A percentile compares a stretch with the other conserved stretches of the same genome.
phyloP scores from a whole-genome alignment of 2,797 vertebrate species.

The Artibeus jamaicensis region DNA sequence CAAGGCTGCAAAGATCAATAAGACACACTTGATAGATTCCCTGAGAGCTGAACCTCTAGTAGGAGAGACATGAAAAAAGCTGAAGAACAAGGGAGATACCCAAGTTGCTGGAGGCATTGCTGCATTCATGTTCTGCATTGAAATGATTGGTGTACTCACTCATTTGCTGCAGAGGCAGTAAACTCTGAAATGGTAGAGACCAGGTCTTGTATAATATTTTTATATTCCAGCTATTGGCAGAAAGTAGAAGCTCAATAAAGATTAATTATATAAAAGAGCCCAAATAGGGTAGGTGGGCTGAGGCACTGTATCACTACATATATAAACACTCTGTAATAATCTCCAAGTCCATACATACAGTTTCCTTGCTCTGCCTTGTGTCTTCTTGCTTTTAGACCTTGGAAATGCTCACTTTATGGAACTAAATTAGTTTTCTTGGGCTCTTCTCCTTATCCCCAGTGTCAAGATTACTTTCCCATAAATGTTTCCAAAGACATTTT shows the following conservation, averaged over 20 bases:
- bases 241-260: constrained; percentile 24
- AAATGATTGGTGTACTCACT: background rate
- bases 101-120: background rate
- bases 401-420: constrained; percentile 46
- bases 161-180: constrained; percentile 34
- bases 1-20: background rate
- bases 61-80: background rate
- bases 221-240: constrained; percentile 38
- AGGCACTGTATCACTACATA: constrained; percentile 5
- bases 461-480: constrained; percentile 40
- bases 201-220: constrained; percentile 43
- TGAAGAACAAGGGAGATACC: background rate
- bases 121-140: background rate
- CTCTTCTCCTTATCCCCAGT: background rate
- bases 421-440: constrained; percentile 51
- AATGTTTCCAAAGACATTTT: constrained; percentile 66
- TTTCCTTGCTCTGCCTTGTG: background rate
- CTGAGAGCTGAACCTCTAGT: background rate
- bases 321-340: constrained; percentile 59
- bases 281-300: constrained; percentile 36
- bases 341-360: background rate
- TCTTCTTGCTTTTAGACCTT: background rate
- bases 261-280: constrained; percentile 32
- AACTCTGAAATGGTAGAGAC: constrained; percentile 47
- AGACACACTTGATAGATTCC: background rate